Conservation (phyloP, 1,140 invertebrate genomes). For the Tachypleus tridentatus region DNA sequence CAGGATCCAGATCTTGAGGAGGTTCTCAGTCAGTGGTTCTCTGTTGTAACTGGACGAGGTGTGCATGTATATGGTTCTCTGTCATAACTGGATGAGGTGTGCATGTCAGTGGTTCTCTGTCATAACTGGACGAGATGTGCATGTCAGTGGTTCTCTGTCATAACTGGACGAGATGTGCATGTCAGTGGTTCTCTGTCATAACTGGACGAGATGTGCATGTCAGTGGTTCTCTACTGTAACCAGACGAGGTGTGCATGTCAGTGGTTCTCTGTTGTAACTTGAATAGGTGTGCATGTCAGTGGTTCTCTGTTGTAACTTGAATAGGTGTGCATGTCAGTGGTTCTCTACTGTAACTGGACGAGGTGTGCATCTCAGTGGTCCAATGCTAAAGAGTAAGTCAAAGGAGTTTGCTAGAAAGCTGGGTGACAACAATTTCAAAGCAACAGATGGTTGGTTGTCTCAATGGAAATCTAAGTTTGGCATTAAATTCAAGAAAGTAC, state of each 20-base stretch:
- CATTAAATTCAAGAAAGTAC: too few species aligned
- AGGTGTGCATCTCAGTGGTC: too few species aligned
- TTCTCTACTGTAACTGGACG: not conserved
- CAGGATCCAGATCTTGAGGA: slow-evolving; percentile 23
- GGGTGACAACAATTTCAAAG: slow-evolving; percentile 24
- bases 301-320: not conserved
- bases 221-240: not conserved
- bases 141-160: too few species aligned
- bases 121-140: too few species aligned
- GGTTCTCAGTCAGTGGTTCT: slow-evolving; percentile 21
- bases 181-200: not conserved
- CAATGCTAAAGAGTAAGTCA: slow-evolving; percentile 24
- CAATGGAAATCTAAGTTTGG: slow-evolving; percentile 15
- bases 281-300: too few species aligned
- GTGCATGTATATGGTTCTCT: too few species aligned
- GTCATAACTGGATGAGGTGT: too few species aligned
- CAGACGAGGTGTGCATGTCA: too few species aligned
- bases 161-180: too few species aligned
- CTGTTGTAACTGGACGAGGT: not conserved
- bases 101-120: too few species aligned
- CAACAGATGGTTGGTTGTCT: slow-evolving; percentile 26
- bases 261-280: too few species aligned
- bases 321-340: slow-evolving; percentile 19
- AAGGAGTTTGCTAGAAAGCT: slow-evolving; percentile 20
- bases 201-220: slow-evolving; percentile 15